A percentile compares a stretch with the other conserved stretches of the same genome.
These are phyloP conservation scores for Eilema griseolum DNA, from an alignment of 2,888 invertebrate genomes.

Conservation along the genomic window DNA sequence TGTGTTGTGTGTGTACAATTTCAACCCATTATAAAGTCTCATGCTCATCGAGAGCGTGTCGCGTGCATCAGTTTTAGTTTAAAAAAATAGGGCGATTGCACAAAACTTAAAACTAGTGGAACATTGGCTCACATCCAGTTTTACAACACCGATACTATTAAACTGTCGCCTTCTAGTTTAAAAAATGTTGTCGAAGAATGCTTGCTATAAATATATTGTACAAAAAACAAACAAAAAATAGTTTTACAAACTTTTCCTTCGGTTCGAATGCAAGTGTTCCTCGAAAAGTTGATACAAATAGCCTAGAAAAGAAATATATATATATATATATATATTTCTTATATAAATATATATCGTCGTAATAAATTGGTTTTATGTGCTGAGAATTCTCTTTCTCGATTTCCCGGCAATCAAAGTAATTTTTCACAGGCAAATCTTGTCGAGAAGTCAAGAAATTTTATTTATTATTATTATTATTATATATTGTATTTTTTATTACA, in stretches of 20 bases:
- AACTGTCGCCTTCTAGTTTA: slow-evolving; percentile 71
- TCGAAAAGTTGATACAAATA: too few relatives aligned
- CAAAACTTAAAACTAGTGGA: slow-evolving; percentile 79
- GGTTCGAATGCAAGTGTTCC: not conserved
- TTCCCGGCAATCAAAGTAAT: too few relatives aligned
- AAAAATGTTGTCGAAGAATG: slow-evolving; percentile 49
- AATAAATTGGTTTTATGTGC: too few relatives aligned
- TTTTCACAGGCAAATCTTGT: too few relatives aligned
- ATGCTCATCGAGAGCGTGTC: slow-evolving; percentile 65
- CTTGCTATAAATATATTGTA: slow-evolving; percentile 7
- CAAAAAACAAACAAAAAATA: not conserved
- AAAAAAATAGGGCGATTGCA: slow-evolving; percentile 87
- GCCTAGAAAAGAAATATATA: too few relatives aligned
- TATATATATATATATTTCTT: too few relatives aligned
- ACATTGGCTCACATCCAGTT: slow-evolving; percentile 80
- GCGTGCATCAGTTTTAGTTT: slow-evolving; percentile 82
- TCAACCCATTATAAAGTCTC: slow-evolving; percentile 45
- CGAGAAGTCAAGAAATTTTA: too few relatives aligned
- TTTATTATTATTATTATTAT: too few relatives aligned
- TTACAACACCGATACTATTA: slow-evolving; percentile 76
- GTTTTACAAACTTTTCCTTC: not conserved
- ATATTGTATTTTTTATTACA: too few relatives aligned
- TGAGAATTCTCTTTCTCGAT: too few relatives aligned
- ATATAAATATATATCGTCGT: too few relatives aligned
- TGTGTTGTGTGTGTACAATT: too few relatives aligned